Percentiles rank a stretch among this genome's conserved stretches.
Evolutionary conservation across 2,797 vertebrate species (phyloP).

Genomic region (Leptatherina wallacei): DNA sequence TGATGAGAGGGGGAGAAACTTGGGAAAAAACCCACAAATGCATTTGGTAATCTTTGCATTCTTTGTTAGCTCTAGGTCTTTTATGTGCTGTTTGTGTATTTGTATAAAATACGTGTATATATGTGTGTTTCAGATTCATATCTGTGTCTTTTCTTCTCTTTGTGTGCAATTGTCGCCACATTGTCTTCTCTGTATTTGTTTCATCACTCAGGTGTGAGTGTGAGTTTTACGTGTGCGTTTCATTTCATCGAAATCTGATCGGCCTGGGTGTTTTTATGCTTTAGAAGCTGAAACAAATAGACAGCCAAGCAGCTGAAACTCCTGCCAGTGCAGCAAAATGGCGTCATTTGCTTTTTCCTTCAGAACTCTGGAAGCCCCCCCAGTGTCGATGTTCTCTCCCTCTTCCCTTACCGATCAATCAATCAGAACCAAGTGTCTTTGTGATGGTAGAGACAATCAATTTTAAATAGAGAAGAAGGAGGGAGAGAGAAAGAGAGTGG

Average conservation of each 20-base stretch:
- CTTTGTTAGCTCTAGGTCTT: slow-evolving; percentile 56
- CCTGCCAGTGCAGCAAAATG: slow-evolving; percentile 66
- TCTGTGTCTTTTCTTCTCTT: slow-evolving; percentile 36
- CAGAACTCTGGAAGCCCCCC: slow-evolving; percentile 63
- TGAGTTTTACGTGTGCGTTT: slow-evolving; percentile 27
- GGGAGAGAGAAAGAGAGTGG: slow-evolving; percentile 59
- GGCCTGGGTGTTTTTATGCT: slow-evolving; percentile 54
- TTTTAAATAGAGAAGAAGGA: slow-evolving; percentile 80
- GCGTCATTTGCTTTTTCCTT: slow-evolving; percentile 62
- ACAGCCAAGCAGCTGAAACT: slow-evolving; percentile 34
- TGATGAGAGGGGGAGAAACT: slow-evolving; percentile 69
- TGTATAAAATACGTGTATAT: slow-evolving; percentile 63
- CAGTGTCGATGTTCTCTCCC: slow-evolving; percentile 79
- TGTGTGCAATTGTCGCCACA: slow-evolving; percentile 36
- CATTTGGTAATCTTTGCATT: slow-evolving; percentile 45
- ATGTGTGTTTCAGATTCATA: slow-evolving; percentile 54
- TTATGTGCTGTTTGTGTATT: slow-evolving; percentile 66
- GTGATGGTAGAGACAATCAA: slow-evolving; percentile 90
- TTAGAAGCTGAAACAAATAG: slow-evolving; percentile 19
- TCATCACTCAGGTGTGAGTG: slow-evolving; percentile 42
- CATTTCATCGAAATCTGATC: slow-evolving; percentile 47
- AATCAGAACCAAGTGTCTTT: slow-evolving; percentile 90
- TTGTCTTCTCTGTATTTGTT: slow-evolving; percentile 46
- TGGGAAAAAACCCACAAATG: slow-evolving; percentile 37
- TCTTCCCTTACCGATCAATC: slow-evolving; percentile 84